Evolutionary conservation across 1,140 invertebrate genomes (phyloP), one percentile per base, ranked within the genome.

Genomic region (Branchinecta lynchi): DNA sequence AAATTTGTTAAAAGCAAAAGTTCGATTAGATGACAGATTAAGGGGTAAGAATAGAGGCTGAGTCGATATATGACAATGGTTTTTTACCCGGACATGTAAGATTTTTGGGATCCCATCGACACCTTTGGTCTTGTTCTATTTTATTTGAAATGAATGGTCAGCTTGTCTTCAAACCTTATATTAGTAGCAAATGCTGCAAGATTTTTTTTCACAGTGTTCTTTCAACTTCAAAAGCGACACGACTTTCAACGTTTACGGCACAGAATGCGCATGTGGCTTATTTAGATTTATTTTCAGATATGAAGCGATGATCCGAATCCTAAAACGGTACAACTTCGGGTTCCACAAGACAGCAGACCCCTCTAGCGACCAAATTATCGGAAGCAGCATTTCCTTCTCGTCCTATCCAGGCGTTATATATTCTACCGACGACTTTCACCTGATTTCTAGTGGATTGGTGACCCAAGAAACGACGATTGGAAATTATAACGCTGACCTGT

Each of bases 391-490:
- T 69, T 83, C 85, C 8, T 92, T 94, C 78, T 89, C 92, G 2
- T 89, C 92, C 0, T 96, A 95, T 78, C 92, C 93, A 0, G 93
- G 89, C 15, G 84, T 87, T 0, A 75, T 96, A 1, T 87, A 86
- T 45, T 95, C 92, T 44, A 86, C 88, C 66, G 93, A 96, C 77
- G 93, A 96, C 74, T 93, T 88, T 77, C 95, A 94, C 75, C 76
- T 86, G 9, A 78, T 83, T 44, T 84, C 83, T 9, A 82, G 85
- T 60, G 86, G 86, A 9, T 76, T 89, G 75, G 83, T 86, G 20
- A 76, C 81, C 0, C 78, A 84, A 68, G 88, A 90, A 79, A 90
- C 89, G 43, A 89, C 87, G 7, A 87, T 88, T 72, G 84, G 83
- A 3, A 88, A 89, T 77, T 69, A 46, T 32, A 65, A 90, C 76